Conservation (phyloP, 2,797 vertebrate species). For the Sphenopsis melanotis region DNA sequence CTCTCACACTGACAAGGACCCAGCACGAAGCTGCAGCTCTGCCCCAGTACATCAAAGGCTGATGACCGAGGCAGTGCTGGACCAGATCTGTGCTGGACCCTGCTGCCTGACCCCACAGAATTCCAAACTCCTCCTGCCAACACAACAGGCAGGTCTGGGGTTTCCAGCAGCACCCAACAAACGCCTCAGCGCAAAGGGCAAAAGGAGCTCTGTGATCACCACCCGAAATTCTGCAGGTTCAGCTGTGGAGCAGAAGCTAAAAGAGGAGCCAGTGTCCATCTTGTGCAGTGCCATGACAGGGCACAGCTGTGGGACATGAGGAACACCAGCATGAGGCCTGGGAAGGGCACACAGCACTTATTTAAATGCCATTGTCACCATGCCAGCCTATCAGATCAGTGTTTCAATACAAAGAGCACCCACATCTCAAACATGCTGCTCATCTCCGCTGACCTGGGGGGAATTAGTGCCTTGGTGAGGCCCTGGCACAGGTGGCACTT, state of each 20-base stretch:
- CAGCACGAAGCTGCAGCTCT: background rate
- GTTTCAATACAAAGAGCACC: background rate
- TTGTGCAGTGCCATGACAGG: background rate
- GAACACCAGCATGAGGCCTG: background rate
- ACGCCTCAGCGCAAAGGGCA: accelerated
- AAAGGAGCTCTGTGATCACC: accelerated
- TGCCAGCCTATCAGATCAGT: background rate
- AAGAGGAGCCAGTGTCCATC: background rate
- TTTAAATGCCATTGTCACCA: background rate
- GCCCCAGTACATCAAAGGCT: background rate
- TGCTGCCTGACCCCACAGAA: background rate
- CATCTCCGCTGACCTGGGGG: background rate
- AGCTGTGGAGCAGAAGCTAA: background rate
- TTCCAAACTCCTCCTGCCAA: background rate
- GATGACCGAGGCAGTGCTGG: background rate
- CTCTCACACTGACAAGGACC: background rate
- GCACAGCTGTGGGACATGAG: background rate
- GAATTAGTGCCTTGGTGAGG: background rate
- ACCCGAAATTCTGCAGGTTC: background rate
- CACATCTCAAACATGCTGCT: background rate
- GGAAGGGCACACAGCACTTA: background rate
- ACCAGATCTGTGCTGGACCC: accelerated
- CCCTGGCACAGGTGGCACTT: background rate
- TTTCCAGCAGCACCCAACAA: background rate
- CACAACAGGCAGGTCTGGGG: background rate